A percentile compares a stretch with the other conserved stretches of the same genome.
These are phyloP conservation scores for Rhinoderma darwinii DNA, from an alignment of 2,113 vertebrate genomes.

Conservation along the genomic window DNA sequence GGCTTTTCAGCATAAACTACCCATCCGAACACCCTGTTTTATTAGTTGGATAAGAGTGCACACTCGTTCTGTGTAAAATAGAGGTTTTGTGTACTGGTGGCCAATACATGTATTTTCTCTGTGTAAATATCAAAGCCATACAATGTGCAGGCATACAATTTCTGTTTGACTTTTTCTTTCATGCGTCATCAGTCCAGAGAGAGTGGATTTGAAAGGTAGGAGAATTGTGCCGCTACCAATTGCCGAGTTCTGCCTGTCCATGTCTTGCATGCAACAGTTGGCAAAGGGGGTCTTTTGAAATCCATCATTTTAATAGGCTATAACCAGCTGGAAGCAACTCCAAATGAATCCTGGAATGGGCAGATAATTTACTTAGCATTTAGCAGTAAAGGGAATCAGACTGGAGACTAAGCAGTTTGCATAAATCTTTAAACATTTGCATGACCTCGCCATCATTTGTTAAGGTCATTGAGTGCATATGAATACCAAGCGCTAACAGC, in stretches of 20 bases:
- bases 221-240: constrained; percentile 60
- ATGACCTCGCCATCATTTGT: constrained; percentile 57
- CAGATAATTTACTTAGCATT: constrained; percentile 62
- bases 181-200: constrained; percentile 63
- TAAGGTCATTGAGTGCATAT: constrained; percentile 53
- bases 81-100: neutral
- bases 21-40: neutral
- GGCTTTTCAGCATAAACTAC: neutral
- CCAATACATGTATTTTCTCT: neutral
- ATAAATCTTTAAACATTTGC: constrained; percentile 42
- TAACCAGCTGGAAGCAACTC: constrained; percentile 54
- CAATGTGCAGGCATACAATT: constrained; percentile 39
- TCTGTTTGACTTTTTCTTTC: constrained; percentile 65
- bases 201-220: constrained; percentile 60
- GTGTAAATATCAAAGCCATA: neutral
- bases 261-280: neutral
- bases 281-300: constrained; percentile 34
- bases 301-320: constrained; percentile 35
- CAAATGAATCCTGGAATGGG: constrained; percentile 42
- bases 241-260: constrained; percentile 47
- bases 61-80: neutral
- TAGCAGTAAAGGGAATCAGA: constrained; percentile 55
- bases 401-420: constrained; percentile 41
- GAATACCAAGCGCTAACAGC: neutral
- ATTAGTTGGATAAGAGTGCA: neutral